Evolutionary conservation across 2,888 invertebrate species (phyloP).

Genomic region (Oegoconia quadripuncta): DNA sequence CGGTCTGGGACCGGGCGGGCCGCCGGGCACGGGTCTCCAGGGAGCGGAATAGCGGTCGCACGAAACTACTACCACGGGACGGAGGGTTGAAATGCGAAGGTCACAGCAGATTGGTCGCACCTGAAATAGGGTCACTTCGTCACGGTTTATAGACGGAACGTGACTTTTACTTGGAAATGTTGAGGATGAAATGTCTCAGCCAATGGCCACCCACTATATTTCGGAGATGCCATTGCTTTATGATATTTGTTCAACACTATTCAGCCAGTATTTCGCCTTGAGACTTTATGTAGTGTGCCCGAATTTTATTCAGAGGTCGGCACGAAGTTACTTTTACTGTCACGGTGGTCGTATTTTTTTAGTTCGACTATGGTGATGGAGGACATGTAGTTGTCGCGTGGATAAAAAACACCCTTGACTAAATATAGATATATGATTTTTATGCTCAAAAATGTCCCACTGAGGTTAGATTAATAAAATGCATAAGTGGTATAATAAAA

Average conservation of each 20-base stretch:
- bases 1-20: slow-evolving; percentile 51
- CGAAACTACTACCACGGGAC: slow-evolving; percentile 53
- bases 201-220: slow-evolving; percentile 9
- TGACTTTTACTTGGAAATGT: slow-evolving; percentile 60
- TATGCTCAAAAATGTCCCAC: too few species aligned
- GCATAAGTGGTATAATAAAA: too few species aligned
- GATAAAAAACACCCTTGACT: too few species aligned
- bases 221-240: slow-evolving; percentile 21
- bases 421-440: too few species aligned
- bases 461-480: too few species aligned
- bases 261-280: slow-evolving; percentile 22
- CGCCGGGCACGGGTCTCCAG: too few species aligned
- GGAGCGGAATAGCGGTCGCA: slow-evolving; percentile 53
- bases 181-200: slow-evolving; percentile 23
- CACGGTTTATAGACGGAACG: slow-evolving; percentile 59
- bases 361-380: background rate
- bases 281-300: slow-evolving; percentile 6
- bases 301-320: background rate
- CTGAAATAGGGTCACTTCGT: slow-evolving; percentile 64
- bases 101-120: slow-evolving; percentile 63
- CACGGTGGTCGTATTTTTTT: background rate
- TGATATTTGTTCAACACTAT: slow-evolving; percentile 32
- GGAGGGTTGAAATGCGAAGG: slow-evolving; percentile 64
- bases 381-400: too few species aligned
- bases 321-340: background rate